These are phyloP conservation scores for Drosophila obscura DNA, from an alignment of 1,140 invertebrate genomes.

Conservation along the genomic window DNA sequence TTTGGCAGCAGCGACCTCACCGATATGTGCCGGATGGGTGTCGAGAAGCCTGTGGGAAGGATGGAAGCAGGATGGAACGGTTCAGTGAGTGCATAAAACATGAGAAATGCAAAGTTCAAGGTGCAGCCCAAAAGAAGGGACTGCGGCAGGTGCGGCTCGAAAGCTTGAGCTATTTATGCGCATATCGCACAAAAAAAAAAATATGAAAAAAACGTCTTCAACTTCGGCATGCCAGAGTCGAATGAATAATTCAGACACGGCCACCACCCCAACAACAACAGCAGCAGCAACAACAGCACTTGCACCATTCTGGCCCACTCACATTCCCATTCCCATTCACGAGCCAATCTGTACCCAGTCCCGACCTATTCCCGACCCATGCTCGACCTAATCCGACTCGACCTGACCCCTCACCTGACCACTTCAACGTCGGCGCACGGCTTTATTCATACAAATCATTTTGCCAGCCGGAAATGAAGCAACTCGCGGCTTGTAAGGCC, in stretches of 20 bases:
- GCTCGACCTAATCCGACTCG: neutral
- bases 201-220: slow-evolving; percentile 54
- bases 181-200: slow-evolving; percentile 26
- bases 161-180: slow-evolving; percentile 49
- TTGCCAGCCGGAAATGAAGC: slow-evolving; percentile 75
- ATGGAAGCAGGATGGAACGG: neutral
- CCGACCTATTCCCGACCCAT: neutral
- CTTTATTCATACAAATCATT: slow-evolving; percentile 77
- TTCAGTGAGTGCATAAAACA: slow-evolving; percentile 26
- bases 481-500: slow-evolving; percentile 54
- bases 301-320: neutral
- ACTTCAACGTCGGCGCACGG: slow-evolving; percentile 54
- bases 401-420: slow-evolving; percentile 24
- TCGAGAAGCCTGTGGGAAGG: slow-evolving; percentile 88
- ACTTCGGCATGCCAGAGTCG: slow-evolving; percentile 31
- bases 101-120: slow-evolving; percentile 61
- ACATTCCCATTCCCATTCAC: neutral
- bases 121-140: slow-evolving; percentile 21
- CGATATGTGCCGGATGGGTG: slow-evolving; percentile 92
- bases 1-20: slow-evolving; percentile 92
- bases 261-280: neutral
- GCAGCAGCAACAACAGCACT: no score
- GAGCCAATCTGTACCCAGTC: neutral
- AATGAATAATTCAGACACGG: slow-evolving; percentile 72
- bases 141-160: neutral